Percentiles rank a stretch among this genome's conserved stretches.
These are phyloP conservation scores for Eurois occulta DNA, from an alignment of 2,888 invertebrate species.

Conservation along the genomic window DNA sequence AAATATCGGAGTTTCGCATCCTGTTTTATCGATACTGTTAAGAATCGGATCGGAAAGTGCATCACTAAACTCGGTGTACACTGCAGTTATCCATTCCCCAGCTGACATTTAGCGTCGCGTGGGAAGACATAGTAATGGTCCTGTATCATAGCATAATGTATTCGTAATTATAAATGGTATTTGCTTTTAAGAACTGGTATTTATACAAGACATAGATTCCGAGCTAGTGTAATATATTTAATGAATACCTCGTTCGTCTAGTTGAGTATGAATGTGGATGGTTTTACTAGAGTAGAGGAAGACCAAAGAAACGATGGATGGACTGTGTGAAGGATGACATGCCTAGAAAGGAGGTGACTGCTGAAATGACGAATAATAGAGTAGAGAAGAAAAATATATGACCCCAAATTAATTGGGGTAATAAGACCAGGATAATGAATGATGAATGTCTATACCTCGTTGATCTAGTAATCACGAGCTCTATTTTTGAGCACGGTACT, in stretches of 20 bases:
- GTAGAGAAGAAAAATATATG: neutral
- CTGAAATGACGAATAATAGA: neutral
- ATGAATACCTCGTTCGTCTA: neutral
- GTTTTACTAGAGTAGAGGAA: neutral
- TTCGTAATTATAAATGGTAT: slow-evolving; percentile 43
- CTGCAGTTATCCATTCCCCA: slow-evolving; percentile 33
- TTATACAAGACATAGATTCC: neutral
- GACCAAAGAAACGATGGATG: neutral
- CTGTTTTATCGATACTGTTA: neutral
- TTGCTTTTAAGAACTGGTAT: slow-evolving; percentile 3
- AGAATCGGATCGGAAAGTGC: neutral
- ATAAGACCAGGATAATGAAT: neutral
- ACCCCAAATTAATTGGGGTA: neutral
- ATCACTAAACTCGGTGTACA: slow-evolving; percentile 8
- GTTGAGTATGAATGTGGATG: neutral
- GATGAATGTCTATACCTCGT: too few relatives aligned
- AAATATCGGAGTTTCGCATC: neutral
- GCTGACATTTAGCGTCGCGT: slow-evolving; percentile 50
- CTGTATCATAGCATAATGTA: slow-evolving; percentile 19
- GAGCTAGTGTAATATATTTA: neutral
- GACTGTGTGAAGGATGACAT: neutral
- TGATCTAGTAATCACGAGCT: too few relatives aligned
- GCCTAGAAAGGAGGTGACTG: neutral
- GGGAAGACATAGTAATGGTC: slow-evolving; percentile 46
- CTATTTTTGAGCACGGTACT: too few relatives aligned